phyloP scores from a whole-genome alignment of 2,113 vertebrate species.

The Festucalex cinctus region DNA sequence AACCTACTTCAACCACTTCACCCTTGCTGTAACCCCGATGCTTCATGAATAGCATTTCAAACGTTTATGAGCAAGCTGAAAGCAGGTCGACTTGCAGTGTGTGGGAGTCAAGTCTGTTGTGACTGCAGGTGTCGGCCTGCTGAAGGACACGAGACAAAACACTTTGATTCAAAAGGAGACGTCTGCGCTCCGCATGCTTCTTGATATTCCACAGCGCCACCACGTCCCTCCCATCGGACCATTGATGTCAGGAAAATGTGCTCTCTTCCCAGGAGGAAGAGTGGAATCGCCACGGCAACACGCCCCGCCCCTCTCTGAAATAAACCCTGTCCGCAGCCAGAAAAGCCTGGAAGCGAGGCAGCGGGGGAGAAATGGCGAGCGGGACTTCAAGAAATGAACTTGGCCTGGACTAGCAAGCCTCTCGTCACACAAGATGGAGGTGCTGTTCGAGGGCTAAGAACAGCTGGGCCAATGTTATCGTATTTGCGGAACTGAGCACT shows the following conservation, averaged over 20 bases:
- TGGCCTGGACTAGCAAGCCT: constrained; percentile 56
- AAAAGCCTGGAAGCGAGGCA: constrained; percentile 41
- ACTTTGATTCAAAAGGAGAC: constrained; percentile 37
- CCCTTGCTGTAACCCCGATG: background rate
- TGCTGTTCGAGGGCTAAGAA: constrained; percentile 43
- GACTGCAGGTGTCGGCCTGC: constrained; percentile 60
- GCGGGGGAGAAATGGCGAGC: constrained; percentile 49
- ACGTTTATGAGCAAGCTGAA: constrained; percentile 38
- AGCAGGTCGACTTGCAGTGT: constrained; percentile 28
- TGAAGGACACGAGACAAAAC: constrained; percentile 39
- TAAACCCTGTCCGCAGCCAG: constrained; percentile 40
- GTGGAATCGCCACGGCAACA: constrained; percentile 57
- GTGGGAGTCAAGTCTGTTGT: constrained; percentile 67
- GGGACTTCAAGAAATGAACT: constrained; percentile 57
- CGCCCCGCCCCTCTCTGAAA: constrained; percentile 11
- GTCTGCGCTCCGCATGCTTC: constrained; percentile 32
- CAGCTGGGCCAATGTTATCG: constrained; percentile 50
- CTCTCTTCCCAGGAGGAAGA: constrained; percentile 67
- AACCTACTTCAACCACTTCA: background rate
- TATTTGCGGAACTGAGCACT: constrained; percentile 52
- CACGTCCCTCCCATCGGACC: constrained; percentile 33
- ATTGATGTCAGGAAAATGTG: constrained; percentile 75
- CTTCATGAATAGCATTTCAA: constrained; percentile 25
- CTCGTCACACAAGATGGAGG: constrained; percentile 46
- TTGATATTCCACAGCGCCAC: constrained; percentile 30